Conservation (phyloP, 1,140 invertebrate genomes). For the Drosophila tsacasi region DNA sequence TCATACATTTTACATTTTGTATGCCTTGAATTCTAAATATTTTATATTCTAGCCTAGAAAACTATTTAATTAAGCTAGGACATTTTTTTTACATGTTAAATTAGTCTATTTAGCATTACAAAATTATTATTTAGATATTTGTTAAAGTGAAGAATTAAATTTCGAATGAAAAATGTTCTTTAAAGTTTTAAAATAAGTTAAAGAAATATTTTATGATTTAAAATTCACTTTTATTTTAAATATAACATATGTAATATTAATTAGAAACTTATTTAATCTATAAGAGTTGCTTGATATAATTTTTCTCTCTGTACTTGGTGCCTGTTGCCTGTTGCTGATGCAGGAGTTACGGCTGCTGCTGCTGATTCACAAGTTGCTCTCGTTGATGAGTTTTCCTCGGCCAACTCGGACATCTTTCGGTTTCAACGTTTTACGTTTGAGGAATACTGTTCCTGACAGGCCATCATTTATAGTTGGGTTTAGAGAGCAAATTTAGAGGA, state of each 20-base stretch:
- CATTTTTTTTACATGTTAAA: not conserved
- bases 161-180: no score
- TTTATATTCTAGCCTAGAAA: not conserved
- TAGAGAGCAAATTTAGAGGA: constrained; percentile 12
- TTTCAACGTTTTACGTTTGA: constrained; percentile 14
- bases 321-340: constrained; percentile 36
- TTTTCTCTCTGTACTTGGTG: constrained; percentile 15
- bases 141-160: no score
- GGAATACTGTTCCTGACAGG: constrained; percentile 32
- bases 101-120: not conserved
- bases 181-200: no score
- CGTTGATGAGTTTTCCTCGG: constrained; percentile 55
- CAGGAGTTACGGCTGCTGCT: constrained; percentile 37
- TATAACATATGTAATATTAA: no score
- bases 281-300: not conserved
- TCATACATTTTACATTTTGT: rapidly evolving
- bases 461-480: constrained; percentile 25
- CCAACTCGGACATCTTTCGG: constrained; percentile 22
- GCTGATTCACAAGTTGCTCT: constrained; percentile 50
- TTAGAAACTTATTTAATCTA: no score
- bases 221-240: no score
- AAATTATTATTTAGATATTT: no score
- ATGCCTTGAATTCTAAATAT: no score
- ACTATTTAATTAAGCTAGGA: no score
- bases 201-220: no score